Percentiles rank a stretch among this genome's conserved stretches.
Evolutionary conservation across 1,140 invertebrate species (phyloP).

Genomic region (Maniola jurtina): DNA sequence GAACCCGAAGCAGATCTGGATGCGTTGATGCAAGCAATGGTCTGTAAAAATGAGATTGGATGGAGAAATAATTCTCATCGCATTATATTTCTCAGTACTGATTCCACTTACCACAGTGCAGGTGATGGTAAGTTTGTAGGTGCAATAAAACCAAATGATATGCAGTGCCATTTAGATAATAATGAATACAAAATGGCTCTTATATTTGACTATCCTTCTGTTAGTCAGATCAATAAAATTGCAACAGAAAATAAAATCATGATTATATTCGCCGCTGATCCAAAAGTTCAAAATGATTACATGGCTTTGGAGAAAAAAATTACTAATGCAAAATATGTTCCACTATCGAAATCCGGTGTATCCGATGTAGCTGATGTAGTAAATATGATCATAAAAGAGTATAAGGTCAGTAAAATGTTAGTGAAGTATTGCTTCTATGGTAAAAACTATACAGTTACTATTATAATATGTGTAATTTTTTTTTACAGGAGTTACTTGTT

Average conservation of each 20-base stretch:
- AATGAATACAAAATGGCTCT: slow-evolving; percentile 81
- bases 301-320: slow-evolving; percentile 82
- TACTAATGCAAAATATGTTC: slow-evolving; percentile 78
- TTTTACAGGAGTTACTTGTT: slow-evolving; percentile 43
- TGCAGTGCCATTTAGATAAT: slow-evolving; percentile 86
- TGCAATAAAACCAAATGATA: slow-evolving; percentile 91
- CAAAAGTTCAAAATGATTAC: slow-evolving; percentile 84
- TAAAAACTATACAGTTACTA: not conserved
- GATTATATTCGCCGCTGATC: slow-evolving; percentile 90
- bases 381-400: slow-evolving; percentile 84
- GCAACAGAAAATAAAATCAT: slow-evolving; percentile 66
- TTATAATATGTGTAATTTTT: slow-evolving; percentile 18
- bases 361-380: too few relatives aligned
- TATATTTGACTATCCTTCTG: slow-evolving; percentile 83
- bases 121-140: slow-evolving; percentile 89
- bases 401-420: slow-evolving; percentile 78
- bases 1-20: slow-evolving; percentile 39
- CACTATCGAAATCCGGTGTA: slow-evolving; percentile 33
- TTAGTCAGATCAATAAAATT: slow-evolving; percentile 82
- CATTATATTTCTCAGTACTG: slow-evolving; percentile 82
- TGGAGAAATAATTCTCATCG: slow-evolving; percentile 81
- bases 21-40: slow-evolving; percentile 88
- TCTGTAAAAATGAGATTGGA: slow-evolving; percentile 81
- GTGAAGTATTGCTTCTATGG: too few relatives aligned
- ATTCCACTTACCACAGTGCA: slow-evolving; percentile 82